Conservation (phyloP, 2,113 vertebrate genomes). For the Corythornis vintsioides region DNA sequence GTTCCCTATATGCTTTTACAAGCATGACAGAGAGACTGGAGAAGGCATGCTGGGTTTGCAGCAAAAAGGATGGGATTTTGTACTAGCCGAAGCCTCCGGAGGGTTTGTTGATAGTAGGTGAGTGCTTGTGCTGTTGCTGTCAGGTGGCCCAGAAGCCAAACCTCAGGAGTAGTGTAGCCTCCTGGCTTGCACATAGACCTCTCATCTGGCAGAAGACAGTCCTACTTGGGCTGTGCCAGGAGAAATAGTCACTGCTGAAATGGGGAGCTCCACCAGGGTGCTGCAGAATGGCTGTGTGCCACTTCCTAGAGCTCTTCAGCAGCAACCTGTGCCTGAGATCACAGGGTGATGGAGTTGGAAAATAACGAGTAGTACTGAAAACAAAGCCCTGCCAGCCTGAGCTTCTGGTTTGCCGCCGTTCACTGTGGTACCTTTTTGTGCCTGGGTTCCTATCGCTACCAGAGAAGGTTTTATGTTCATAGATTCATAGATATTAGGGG, state of each 20-base stretch:
- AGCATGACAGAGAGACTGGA: rapidly evolving
- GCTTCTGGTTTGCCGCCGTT: neutral
- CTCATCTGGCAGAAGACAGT: neutral
- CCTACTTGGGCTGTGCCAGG: neutral
- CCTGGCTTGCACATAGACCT: neutral
- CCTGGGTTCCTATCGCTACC: neutral
- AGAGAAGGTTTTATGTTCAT: neutral
- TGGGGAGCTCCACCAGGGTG: neutral
- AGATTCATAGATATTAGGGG: no score
- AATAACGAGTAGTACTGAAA: neutral
- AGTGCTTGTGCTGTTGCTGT: neutral
- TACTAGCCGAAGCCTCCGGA: neutral
- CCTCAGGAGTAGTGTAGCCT: neutral
- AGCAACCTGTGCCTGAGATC: neutral
- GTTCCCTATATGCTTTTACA: neutral
- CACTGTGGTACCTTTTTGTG: rapidly evolving
- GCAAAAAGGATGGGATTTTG: neutral
- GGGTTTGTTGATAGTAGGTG: neutral
- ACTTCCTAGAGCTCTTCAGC: neutral
- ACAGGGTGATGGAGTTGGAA: neutral
- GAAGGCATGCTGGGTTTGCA: neutral
- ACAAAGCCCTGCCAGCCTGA: neutral
- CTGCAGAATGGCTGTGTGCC: rapidly evolving
- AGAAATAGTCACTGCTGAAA: neutral
- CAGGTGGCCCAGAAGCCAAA: neutral